These are phyloP conservation scores for Neodiprion virginianus DNA, from an alignment of 1,140 invertebrate genomes.

Conservation along the genomic window DNA sequence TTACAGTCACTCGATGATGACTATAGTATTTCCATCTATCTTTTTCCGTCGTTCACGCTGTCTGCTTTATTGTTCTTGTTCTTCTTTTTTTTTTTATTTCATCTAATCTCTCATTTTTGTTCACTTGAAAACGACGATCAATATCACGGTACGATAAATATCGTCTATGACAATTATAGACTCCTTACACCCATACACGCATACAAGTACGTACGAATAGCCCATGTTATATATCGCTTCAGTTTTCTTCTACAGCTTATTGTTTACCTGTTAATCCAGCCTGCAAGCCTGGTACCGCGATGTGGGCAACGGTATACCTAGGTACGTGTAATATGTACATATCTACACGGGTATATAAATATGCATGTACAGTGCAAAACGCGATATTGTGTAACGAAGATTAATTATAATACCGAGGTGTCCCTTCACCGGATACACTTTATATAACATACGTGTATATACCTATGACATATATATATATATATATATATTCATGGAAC, in stretches of 20 bases:
- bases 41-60: background rate
- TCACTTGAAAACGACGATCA: background rate
- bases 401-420: constrained; percentile 39
- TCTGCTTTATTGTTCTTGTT: too few species aligned
- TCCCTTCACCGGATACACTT: constrained; percentile 48
- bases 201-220: too few species aligned
- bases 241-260: too few species aligned
- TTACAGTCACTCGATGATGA: too few species aligned
- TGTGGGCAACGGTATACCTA: background rate
- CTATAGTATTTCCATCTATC: background rate
- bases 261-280: too few species aligned
- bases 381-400: constrained; percentile 23
- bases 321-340: background rate
- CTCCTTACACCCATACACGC: too few species aligned
- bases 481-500: too few species aligned
- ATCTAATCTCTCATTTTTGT: too few species aligned
- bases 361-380: background rate
- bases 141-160: background rate
- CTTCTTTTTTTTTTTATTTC: too few species aligned
- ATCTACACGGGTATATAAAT: background rate
- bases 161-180: background rate
- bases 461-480: too few species aligned
- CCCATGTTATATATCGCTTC: too few species aligned
- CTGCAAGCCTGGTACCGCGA: too few species aligned
- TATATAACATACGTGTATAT: constrained; percentile 11